Evolutionary conservation across 2,797 vertebrate genomes (phyloP).

Genomic region (Clangula hyemalis): DNA sequence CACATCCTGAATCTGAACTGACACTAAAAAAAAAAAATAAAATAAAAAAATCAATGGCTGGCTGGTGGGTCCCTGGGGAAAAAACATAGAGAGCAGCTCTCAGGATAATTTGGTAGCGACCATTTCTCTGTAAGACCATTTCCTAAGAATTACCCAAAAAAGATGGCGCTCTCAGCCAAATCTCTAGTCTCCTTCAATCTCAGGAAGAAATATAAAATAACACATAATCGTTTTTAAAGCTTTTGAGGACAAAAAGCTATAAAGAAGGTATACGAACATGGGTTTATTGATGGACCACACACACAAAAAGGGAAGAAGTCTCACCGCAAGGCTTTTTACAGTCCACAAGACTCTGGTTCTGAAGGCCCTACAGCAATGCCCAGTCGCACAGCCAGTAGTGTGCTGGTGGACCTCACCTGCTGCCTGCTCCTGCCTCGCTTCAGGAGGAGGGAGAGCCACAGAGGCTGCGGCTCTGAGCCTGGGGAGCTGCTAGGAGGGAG

Average conservation of each 20-base stretch:
- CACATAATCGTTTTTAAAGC: not conserved
- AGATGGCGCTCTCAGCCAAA: not conserved
- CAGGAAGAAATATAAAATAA: not conserved
- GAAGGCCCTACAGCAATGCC: not conserved
- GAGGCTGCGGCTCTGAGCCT: not conserved
- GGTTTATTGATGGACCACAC: not conserved
- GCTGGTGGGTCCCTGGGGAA: not conserved
- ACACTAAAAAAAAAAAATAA: not conserved
- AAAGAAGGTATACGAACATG: not conserved
- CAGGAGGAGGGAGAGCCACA: not conserved
- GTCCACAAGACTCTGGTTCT: not conserved
- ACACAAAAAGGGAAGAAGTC: not conserved
- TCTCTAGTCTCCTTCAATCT: not conserved
- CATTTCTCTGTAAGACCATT: not conserved
- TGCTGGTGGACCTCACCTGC: not conserved
- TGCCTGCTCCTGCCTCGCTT: not conserved
- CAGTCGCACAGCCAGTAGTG: rapidly evolving
- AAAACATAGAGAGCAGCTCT: not conserved
- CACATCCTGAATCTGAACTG: not conserved
- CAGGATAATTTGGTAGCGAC: not conserved
- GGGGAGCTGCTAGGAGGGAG: not conserved
- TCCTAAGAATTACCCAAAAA: not conserved
- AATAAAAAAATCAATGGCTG: not conserved
- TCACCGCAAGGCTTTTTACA: not conserved
- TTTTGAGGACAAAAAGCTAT: not conserved